These are phyloP conservation scores for Prionailurus bengalensis DNA, from an alignment of 2,113 vertebrate species.

Conservation along the genomic window DNA sequence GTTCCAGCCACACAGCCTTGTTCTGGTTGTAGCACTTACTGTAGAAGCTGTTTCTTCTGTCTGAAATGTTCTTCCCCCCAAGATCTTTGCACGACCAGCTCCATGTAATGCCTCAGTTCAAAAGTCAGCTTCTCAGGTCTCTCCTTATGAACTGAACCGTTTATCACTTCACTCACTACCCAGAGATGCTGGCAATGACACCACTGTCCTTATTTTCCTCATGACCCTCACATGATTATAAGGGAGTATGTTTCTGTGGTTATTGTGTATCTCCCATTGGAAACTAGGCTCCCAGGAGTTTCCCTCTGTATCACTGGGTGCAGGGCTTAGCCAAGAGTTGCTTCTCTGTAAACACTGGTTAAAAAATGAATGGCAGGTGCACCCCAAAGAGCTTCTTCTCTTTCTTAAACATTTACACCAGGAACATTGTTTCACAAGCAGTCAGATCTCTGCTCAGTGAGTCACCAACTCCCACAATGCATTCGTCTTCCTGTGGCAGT, in stretches of 20 bases:
- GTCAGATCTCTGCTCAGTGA: not conserved
- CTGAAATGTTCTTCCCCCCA: not conserved
- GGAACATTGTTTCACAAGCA: not conserved
- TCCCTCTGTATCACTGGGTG: not conserved
- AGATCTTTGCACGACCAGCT: not conserved
- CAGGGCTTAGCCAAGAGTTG: not conserved
- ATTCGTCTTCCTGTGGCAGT: not conserved
- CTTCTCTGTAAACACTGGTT: not conserved
- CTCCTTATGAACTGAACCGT: not conserved
- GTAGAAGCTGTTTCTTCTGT: not conserved
- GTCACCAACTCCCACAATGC: not conserved
- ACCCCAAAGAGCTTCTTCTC: not conserved
- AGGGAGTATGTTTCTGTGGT: not conserved
- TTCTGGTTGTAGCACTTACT: not conserved
- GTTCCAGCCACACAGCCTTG: not conserved
- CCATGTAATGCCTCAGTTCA: not conserved
- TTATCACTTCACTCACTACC: not conserved
- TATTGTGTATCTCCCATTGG: not conserved
- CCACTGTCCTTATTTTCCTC: not conserved
- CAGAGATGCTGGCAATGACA: accelerated
- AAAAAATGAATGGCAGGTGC: not conserved
- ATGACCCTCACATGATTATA: not conserved
- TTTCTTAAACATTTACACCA: not conserved
- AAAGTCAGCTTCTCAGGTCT: not conserved
- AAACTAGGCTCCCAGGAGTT: not conserved